phyloP scores from a whole-genome alignment of 2,888 invertebrate species.

The Pecten maximus region DNA sequence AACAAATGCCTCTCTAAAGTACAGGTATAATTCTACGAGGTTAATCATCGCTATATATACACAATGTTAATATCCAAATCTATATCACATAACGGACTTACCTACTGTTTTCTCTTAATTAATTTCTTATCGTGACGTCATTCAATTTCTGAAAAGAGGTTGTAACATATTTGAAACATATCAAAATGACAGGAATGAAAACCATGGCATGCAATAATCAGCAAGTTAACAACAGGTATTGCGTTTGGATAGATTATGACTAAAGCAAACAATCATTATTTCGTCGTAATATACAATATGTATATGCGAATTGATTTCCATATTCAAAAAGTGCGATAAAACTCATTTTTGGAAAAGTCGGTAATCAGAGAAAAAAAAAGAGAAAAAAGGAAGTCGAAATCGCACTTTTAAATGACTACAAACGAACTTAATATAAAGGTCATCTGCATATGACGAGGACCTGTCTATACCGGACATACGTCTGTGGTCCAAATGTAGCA shows the following conservation, averaged over 20 bases:
- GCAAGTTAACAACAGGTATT: neutral
- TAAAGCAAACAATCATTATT: neutral
- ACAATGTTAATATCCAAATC: neutral
- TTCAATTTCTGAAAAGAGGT: conserved; percentile 22
- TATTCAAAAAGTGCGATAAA: no score
- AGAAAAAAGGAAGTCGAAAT: no score
- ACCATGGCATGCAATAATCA: neutral
- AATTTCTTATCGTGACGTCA: conserved; percentile 28
- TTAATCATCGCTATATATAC: neutral
- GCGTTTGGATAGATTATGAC: neutral
- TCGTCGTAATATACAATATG: neutral
- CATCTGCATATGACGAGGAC: no score
- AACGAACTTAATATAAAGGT: no score
- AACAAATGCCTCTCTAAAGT: neutral
- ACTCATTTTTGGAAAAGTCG: no score
- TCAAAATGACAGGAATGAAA: neutral
- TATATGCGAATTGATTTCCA: neutral
- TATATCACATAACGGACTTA: neutral
- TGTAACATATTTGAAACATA: neutral
- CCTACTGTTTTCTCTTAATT: neutral
- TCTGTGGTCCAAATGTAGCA: no score
- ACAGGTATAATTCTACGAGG: neutral
- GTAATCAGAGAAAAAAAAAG: no score
- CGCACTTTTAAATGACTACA: no score
- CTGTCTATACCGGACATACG: no score